Base-by-base conservation (phyloP, 2,797 vertebrate genomes). In the Dicrostonyx torquatus region DNA sequence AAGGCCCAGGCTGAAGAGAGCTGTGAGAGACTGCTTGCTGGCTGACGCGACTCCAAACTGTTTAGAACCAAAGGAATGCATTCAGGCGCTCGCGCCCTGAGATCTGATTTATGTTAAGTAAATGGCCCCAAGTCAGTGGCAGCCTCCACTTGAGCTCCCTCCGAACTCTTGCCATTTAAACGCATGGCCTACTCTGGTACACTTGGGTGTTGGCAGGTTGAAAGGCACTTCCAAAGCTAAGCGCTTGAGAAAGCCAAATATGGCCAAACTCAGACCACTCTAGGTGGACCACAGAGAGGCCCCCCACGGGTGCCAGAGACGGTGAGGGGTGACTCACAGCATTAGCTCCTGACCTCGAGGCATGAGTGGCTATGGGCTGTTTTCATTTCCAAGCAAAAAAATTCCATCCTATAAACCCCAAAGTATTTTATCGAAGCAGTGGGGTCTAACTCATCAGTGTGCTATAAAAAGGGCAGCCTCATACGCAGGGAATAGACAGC, bases 141-240 rank as follows among this genome's bases (percentile, higher is more conserved):
- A 10, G 3, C 89, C 89, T 92, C 94, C 80, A 94, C 90, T 92
- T 83, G 88, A 93, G 94, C 66, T 91, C 79, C 87, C 94, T 77
- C 87, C 48, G 17, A 66, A 82, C 89, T 40, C 73, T 72, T 50
- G 78, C 85, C 96, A 95, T 95, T 88, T 94, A 96, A 91, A 97
- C 70, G 70, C 89, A 72, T 0, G 34, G 40, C 62, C 79, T 55
- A 85, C 87, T 90, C 91, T 24, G 70, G 91, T 95, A 45, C 89
- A 86, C 45, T 92, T 37, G 93, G 89, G 95, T 97, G 96, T 89
- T 96, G 97, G 96, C 97, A 97, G 94, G 82, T 97, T 97, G 96
- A 97, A 97, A 96, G 93, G 76, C 89, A 93, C 70, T 88, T 96
- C 73, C 91, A 95, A 95, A 96, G 90, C 93, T 68, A 84, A 13